These are phyloP conservation scores for Mixornis gularis DNA, from an alignment of 2,113 vertebrate genomes.

Conservation along the genomic window DNA sequence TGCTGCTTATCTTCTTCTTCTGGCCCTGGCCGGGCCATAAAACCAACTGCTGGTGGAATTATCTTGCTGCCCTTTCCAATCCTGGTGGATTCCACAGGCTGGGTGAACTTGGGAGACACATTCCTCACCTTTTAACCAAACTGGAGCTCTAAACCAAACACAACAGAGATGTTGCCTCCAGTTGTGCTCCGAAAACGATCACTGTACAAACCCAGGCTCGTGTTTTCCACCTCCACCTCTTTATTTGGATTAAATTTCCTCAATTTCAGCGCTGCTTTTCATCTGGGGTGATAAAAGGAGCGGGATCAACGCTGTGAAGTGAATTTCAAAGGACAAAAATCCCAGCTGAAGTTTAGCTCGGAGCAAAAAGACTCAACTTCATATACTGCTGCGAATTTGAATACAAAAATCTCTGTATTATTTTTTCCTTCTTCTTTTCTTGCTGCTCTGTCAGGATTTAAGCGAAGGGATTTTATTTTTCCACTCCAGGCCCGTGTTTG, in stretches of 20 bases:
- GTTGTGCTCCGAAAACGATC: not conserved
- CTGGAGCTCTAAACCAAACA: not conserved
- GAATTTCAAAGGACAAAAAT: not conserved
- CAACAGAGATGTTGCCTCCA: fast-evolving
- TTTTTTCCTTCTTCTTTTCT: not conserved
- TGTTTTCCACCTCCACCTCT: not conserved
- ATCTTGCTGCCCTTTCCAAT: not conserved
- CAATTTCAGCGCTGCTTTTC: not conserved
- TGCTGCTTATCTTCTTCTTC: not conserved
- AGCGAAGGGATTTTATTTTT: not conserved
- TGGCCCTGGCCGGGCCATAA: not conserved
- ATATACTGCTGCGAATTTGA: not conserved
- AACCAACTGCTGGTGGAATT: not conserved
- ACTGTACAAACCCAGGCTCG: not conserved
- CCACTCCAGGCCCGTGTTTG: not conserved
- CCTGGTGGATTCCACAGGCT: not conserved
- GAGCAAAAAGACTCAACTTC: not conserved
- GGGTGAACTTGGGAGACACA: not conserved
- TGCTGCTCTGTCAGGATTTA: not conserved
- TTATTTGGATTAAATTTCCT: not conserved
- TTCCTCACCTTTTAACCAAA: not conserved
- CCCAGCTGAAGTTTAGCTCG: not conserved
- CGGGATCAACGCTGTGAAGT: not conserved
- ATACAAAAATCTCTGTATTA: fast-evolving
- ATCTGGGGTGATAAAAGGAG: not conserved